A percentile compares a stretch with the other conserved stretches of the same genome.
Evolutionary conservation across 1,140 invertebrate genomes (phyloP).

Genomic region (Teleopsis dalmanni): DNA sequence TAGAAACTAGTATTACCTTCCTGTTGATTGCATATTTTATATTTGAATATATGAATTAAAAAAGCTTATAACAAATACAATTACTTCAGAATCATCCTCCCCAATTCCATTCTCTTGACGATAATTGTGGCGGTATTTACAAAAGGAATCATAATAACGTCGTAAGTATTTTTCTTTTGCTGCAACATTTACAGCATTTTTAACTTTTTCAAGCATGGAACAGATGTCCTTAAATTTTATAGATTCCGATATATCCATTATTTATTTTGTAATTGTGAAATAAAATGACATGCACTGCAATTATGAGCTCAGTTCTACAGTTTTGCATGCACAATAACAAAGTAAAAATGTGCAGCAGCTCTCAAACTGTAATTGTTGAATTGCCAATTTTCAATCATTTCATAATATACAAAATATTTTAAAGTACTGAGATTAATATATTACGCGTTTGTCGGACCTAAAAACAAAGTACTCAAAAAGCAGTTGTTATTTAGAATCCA

Average conservation of each 20-base stretch:
- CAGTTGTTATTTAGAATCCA: no score
- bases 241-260: conserved; percentile 25
- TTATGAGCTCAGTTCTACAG: no score
- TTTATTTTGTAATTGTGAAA: background rate
- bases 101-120: conserved; percentile 13
- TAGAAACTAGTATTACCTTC: conserved; percentile 53
- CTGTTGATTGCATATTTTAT: conserved; percentile 1
- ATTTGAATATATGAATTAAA: background rate
- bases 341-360: no score
- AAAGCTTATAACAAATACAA: background rate
- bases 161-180: conserved; percentile 25
- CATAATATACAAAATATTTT: no score
- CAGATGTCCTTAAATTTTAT: conserved; percentile 37
- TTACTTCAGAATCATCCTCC: conserved; percentile 11
- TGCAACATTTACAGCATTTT: conserved; percentile 15
- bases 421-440: no score
- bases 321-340: no score
- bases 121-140: conserved; percentile 25
- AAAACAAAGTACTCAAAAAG: no score
- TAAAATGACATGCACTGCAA: no score
- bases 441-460: no score
- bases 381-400: no score
- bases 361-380: no score
- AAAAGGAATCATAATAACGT: conserved; percentile 35
- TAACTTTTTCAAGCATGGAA: conserved; percentile 27